Evolutionary conservation across 1,140 invertebrate species (phyloP).

Genomic region (Ericerus pela): DNA sequence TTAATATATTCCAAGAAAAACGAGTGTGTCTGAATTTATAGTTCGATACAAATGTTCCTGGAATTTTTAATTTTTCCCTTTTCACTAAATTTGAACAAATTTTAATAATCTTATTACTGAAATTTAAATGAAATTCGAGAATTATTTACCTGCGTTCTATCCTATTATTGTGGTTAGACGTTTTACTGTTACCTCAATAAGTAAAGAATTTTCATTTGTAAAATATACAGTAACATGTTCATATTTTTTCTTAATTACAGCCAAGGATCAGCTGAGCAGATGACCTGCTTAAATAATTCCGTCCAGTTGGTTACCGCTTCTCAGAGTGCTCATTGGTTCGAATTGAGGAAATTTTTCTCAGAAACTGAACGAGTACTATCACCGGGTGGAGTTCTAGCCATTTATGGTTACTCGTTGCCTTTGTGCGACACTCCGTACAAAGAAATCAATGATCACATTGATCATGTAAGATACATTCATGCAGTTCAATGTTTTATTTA

Average conservation of each 20-base stretch:
- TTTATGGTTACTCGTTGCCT: slow-evolving; percentile 29
- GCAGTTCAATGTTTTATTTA: background rate
- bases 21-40: too few relatives aligned
- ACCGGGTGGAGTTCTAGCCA: slow-evolving; percentile 31
- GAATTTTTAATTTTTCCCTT: too few relatives aligned
- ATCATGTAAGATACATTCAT: slow-evolving; percentile 15
- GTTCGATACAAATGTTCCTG: too few relatives aligned
- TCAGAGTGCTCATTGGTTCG: slow-evolving; percentile 36
- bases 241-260: slow-evolving; percentile 25
- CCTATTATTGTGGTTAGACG: too few relatives aligned
- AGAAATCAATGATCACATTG: slow-evolving; percentile 14
- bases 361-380: slow-evolving; percentile 32
- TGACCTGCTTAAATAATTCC: slow-evolving; percentile 25
- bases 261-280: slow-evolving; percentile 29
- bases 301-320: slow-evolving; percentile 33
- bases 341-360: slow-evolving; percentile 32
- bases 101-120: too few relatives aligned
- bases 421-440: slow-evolving; percentile 12
- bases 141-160: too few relatives aligned
- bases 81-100: too few relatives aligned
- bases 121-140: too few relatives aligned
- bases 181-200: too few relatives aligned
- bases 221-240: too few relatives aligned
- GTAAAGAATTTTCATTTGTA: too few relatives aligned
- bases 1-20: too few relatives aligned